Evolutionary conservation across 2,113 vertebrate species (phyloP).

Genomic region (Otolemur garnettii): DNA sequence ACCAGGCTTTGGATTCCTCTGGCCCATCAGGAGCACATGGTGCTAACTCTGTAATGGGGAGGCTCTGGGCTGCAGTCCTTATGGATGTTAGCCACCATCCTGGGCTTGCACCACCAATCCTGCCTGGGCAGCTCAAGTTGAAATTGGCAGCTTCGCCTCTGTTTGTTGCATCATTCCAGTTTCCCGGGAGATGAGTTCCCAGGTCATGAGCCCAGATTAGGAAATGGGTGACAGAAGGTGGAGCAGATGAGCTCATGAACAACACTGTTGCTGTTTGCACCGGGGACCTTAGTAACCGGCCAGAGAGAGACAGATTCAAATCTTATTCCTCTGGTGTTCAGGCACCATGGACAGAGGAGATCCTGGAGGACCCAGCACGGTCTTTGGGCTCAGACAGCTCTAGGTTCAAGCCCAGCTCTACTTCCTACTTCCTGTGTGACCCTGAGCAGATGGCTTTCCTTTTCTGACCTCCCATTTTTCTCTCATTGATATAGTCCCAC

Average conservation of each 20-base stretch:
- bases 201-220: conserved; percentile 53
- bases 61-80: not conserved
- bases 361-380: fast-evolving
- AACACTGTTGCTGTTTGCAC: conserved; percentile 63
- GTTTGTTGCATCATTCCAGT: conserved; percentile 78
- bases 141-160: conserved; percentile 16
- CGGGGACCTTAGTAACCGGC: conserved; percentile 53
- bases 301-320: not conserved
- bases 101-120: not conserved
- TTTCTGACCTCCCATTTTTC: not conserved
- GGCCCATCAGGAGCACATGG: not conserved
- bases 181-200: conserved; percentile 62
- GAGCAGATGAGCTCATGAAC: conserved; percentile 63
- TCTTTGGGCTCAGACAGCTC: not conserved
- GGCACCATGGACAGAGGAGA: not conserved
- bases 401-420: not conserved
- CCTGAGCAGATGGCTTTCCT: not conserved
- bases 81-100: not conserved
- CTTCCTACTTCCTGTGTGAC: not conserved
- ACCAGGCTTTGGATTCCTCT: not conserved
- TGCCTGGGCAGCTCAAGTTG: not conserved
- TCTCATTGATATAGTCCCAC: not conserved
- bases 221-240: conserved; percentile 56
- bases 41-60: not conserved
- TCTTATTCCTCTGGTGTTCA: not conserved